Evolutionary conservation across 2,113 vertebrate genomes (phyloP), one percentile per base, ranked within the genome.

Genomic region (Eulemur macaco): DNA sequence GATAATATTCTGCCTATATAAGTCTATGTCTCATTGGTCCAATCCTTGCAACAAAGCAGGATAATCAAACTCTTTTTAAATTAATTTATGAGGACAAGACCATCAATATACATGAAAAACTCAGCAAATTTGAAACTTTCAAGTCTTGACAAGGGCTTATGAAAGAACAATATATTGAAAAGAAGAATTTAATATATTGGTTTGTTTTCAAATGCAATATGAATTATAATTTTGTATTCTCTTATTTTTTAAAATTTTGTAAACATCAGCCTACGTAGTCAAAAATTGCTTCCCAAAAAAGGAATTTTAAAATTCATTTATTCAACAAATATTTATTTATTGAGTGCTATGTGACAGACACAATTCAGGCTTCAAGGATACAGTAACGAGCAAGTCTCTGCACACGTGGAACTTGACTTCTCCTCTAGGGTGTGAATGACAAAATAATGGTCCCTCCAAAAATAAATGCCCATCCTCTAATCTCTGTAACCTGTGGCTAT

Each of bases 191-290:
- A 66, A 54, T 25, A 13, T 54, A 39, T 81, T 89, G 34, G 5
- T 42, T 89, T 82, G 31, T 96, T 96, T 86, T 88, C n/a, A 94
- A 85, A 56, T 58, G 7, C 68, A 78, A 73, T 52, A 45, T 86
- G 25, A 95, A 77, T 82, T 63, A 34, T 81, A 76, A 39, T 64
- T 91, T 88, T 56, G 15, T 74, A 76, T 77, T 66, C 25, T 89
- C 54, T 34, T 77, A 56, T 50, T 82, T 73, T 88, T 81, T 39
- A 47, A 20, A 86, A 56, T 83, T 64, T 11, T 45, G 12, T 14
- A 54, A 11, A n/a, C 17, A 45, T 89, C 6, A 69, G 45, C 68
- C 58, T 60, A 69, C 12, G 54, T n/a, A 37, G 17, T 56, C 42
- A 91, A 78, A 76, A 82, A 45, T 54, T 50, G 13, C 63, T 58